phyloP scores from a whole-genome alignment of 2,888 invertebrate genomes.

The Caenorhabditis imperialis region DNA sequence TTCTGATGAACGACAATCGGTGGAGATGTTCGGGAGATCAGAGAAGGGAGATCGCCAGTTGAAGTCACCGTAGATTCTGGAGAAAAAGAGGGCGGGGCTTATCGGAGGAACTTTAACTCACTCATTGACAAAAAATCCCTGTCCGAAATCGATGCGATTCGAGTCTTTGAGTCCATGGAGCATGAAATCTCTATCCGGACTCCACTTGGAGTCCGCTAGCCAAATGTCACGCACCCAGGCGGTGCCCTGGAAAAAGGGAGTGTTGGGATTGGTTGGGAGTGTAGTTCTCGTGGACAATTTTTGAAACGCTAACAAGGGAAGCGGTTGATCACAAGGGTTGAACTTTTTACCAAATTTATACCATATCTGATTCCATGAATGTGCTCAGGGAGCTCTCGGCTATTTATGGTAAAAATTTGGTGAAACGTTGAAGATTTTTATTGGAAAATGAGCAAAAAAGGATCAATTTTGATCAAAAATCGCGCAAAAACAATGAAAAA shows the following conservation, averaged over 20 bases:
- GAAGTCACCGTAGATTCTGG: conserved; percentile 24
- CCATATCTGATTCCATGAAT: no score
- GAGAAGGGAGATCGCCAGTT: conserved; percentile 31
- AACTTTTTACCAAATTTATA: no score
- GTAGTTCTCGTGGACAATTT: no score
- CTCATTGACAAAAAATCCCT: conserved; percentile 24
- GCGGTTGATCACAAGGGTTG: no score
- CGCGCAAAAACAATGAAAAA: no score
- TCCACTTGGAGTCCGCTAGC: conserved; percentile 67
- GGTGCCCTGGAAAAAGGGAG: conserved; percentile 58
- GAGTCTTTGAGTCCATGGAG: conserved; percentile 70
- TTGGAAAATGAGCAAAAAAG: no score
- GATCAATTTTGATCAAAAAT: no score
- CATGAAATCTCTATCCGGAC: conserved; percentile 67
- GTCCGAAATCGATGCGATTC: conserved; percentile 26
- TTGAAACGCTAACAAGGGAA: no score
- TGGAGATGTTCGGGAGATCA: background rate
- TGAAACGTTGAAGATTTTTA: no score
- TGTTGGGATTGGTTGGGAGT: no score
- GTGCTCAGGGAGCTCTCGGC: no score
- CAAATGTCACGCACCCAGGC: conserved; percentile 74
- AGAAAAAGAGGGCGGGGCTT: background rate
- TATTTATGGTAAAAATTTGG: no score
- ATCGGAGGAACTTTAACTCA: background rate
- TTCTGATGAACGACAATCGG: background rate